Base-by-base conservation (phyloP, 2,113 vertebrate genomes). In the Patagioenas fasciata region DNA sequence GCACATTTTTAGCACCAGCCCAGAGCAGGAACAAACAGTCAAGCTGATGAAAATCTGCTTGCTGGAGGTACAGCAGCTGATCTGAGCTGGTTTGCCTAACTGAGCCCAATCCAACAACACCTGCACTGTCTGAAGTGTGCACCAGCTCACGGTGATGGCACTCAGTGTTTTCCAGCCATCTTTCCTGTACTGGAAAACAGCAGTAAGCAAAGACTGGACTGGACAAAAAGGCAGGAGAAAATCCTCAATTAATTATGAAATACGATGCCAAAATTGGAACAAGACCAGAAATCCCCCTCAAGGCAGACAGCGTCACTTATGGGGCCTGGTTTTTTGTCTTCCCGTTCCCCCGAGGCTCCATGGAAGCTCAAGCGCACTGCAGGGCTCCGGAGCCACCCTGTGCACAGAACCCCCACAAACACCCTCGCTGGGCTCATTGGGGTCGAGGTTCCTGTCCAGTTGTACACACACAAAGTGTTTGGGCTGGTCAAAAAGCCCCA, bases 41-140 rank as follows among this genome's bases (percentile, higher is more conserved):
- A 16, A 92, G 81, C 74, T 77, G 51, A 85, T 47, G 65, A 82
- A 82, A 54, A 92, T 75, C 75, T 79, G 65, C 65, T 56, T 91
- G 70, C 61, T 56, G 19, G 24, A 89, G 75, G 92, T 51, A 7
- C 57, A 75, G 81, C 48, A 72, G 82, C 36, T 85, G 62, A 61
- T 25, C 71, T 25, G 66, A 80, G 51, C 36, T 54, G 4, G 18
- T 31, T 87, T 71, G 78, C 61, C 65, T n/a, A 48, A 81, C 4
- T 11, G 18, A 61, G 57, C 51, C 51, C 71, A 36, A 36, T 13
- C n/a, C 48, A 82, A 77, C 53, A 50, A 26, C 1, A 3, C 28
- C 51, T 70, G 53, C 26, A 58, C 23, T 1, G 0, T 50, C 80
- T 36, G 25, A 4, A 82, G 38, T 3, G 9, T 20, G 25, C 34